Conservation (phyloP, 2,888 invertebrate species). For the Melitaea athalia region DNA sequence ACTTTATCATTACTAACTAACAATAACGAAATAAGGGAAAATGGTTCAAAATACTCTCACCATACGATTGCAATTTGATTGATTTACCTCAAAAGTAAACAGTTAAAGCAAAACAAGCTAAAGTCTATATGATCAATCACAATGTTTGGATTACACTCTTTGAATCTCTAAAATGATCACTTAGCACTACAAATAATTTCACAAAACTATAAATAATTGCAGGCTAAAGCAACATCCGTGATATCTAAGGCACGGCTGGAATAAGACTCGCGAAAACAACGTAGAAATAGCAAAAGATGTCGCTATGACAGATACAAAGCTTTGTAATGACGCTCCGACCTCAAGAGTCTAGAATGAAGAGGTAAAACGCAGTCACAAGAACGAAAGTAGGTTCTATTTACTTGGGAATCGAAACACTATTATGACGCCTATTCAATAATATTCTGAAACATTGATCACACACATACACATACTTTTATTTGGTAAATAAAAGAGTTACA, state of each 20-base stretch:
- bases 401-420: background rate
- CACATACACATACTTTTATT: too few relatives aligned
- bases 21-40: too few relatives aligned
- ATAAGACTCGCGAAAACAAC: conserved; percentile 7
- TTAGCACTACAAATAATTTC: background rate
- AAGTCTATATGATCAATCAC: too few relatives aligned
- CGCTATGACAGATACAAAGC: conserved; percentile 4
- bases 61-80: too few relatives aligned
- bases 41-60: too few relatives aligned
- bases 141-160: background rate
- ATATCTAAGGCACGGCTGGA: background rate
- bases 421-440: too few relatives aligned
- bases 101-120: too few relatives aligned
- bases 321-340: conserved; percentile 6
- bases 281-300: conserved; percentile 12
- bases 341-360: background rate
- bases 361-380: background rate
- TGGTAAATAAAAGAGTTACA: too few relatives aligned
- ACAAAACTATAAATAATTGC: background rate
- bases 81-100: too few relatives aligned
- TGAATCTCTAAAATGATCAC: background rate
- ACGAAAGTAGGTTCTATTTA: background rate
- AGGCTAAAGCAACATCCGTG: conserved; percentile 2
- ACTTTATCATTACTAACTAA: too few relatives aligned
- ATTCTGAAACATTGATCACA: too few relatives aligned